These are phyloP conservation scores for Chrysolina oricalcia DNA, from an alignment of 2,888 invertebrate genomes.

Conservation along the genomic window DNA sequence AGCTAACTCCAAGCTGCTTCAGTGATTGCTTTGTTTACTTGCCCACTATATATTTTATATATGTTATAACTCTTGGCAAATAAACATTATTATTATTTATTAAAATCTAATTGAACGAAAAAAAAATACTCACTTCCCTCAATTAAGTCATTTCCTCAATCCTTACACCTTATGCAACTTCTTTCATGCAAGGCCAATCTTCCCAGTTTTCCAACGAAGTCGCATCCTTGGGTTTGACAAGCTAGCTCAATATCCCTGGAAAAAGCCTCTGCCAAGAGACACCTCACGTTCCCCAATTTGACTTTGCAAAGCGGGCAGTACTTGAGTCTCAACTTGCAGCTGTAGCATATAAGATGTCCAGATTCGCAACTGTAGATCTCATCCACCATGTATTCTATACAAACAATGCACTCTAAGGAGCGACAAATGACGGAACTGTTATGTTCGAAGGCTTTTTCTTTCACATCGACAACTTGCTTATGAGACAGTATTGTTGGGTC, in stretches of 20 bases:
- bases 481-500: neutral
- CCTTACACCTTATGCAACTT: neutral
- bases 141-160: no score
- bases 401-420: neutral
- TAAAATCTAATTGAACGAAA: no score
- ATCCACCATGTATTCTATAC: constrained; percentile 6
- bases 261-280: constrained; percentile 7
- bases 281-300: neutral
- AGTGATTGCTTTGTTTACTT: no score
- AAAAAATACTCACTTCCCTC: no score
- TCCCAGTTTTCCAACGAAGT: neutral
- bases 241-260: neutral
- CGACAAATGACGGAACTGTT: constrained; percentile 10
- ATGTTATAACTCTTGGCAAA: no score
- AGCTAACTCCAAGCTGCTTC: no score
- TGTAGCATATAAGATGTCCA: constrained; percentile 6
- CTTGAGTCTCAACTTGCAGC: neutral
- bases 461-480: neutral
- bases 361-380: neutral
- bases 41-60: no score
- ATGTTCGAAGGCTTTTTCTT: neutral
- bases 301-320: neutral
- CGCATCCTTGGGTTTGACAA: constrained; percentile 12
- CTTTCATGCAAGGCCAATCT: constrained; percentile 5
- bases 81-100: no score